phyloP scores from a whole-genome alignment of 2,888 invertebrate genomes.

The Adelognathus sp. region DNA sequence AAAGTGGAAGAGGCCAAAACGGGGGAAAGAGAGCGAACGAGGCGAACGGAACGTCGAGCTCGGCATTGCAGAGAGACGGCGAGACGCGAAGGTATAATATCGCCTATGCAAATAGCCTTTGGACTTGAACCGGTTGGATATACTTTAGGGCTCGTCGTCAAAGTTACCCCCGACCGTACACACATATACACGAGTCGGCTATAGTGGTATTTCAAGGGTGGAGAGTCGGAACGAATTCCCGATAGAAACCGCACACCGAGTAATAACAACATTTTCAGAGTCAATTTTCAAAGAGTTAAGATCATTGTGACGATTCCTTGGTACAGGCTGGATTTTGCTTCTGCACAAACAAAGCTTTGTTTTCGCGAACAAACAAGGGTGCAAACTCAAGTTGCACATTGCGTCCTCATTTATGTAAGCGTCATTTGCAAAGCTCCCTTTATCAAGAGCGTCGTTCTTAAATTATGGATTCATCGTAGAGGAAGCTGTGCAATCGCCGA shows the following conservation, averaged over 20 bases:
- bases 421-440: no score
- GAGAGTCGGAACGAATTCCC: neutral
- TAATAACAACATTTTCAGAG: neutral
- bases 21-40: constrained; percentile 56
- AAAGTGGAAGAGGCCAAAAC: constrained; percentile 50
- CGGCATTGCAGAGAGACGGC: constrained; percentile 55
- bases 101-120: constrained; percentile 81
- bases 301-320: no score
- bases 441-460: no score
- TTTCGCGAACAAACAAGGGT: no score
- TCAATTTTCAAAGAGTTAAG: no score
- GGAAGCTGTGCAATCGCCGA: no score
- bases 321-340: no score
- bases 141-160: constrained; percentile 72
- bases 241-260: neutral
- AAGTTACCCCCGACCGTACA: constrained; percentile 27
- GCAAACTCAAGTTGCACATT: no score
- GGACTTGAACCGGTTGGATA: constrained; percentile 80
- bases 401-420: no score
- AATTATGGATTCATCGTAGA: no score
- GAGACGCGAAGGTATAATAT: constrained; percentile 78
- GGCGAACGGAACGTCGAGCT: constrained; percentile 17
- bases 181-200: neutral
- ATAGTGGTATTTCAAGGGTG: neutral
- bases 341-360: no score